Evolutionary conservation across 2,797 vertebrate genomes (phyloP), one percentile per base, ranked within the genome.

Genomic region (Acanthis flammea): DNA sequence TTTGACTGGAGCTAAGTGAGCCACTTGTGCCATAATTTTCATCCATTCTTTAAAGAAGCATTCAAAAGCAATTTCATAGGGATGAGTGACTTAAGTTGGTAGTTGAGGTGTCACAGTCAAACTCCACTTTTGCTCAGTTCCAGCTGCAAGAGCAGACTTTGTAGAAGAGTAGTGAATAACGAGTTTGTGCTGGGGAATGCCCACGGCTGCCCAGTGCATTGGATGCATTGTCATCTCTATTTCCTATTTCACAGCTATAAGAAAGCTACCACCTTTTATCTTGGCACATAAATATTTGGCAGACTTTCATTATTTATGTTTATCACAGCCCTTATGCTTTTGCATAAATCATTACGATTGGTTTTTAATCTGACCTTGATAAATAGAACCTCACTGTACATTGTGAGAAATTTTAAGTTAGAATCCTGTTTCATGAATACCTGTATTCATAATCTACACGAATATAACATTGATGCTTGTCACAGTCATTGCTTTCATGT

Each of bases 341-440:
- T 95, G 83, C 92, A 94, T 95, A 86, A 94, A 86, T 86, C 48
- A 92, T 94, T 88, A 42, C 12, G 42, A 94, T 83, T 86, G 88
- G 86, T 90, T 88, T 94, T 91, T 94, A 82, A 90, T 88, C 63
- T 85, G 88, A 77, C 81, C 81, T 48, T 81, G 57, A 93, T 86
- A 93, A 86, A 83, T 8, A 78, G 71, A 71, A 75, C 88, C 23
- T 68, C 33, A 60, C 33, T 75, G 61, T 58, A 75, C 31, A 6
- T 24, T 24, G 55, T 78, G 79, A 71, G 74, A 81, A 74, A 86
- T 67, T 80, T 71, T 50, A 75, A 14, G 58, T 68, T 78, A 37
- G 42, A 39, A 47, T 67, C 68, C 70, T 42, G 19, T 80, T 81
- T 54, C 51, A 39, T 73, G 47, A 90, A 86, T 92, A 95, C 77